phyloP scores from a whole-genome alignment of 2,113 vertebrate species.

The Ctenodactylus gundi region DNA sequence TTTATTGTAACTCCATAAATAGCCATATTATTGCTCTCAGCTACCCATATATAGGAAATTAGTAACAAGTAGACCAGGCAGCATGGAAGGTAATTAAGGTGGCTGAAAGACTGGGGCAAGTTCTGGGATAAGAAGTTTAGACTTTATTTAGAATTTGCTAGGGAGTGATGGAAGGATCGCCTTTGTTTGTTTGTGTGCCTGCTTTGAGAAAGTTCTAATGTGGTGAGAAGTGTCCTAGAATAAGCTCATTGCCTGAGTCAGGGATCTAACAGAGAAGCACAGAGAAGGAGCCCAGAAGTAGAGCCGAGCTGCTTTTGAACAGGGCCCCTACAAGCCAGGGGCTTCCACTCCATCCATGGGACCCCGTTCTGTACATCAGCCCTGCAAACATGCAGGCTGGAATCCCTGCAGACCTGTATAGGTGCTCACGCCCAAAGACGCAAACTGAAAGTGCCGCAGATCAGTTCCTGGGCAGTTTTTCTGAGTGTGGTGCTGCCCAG shows the following conservation, averaged over 20 bases:
- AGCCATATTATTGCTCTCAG: not conserved
- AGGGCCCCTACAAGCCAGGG: not conserved
- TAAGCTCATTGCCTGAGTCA: not conserved
- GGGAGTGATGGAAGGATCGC: not conserved
- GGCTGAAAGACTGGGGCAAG: not conserved
- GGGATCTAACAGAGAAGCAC: not conserved
- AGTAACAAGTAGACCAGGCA: not conserved
- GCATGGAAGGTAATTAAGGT: not conserved
- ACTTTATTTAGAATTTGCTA: not conserved
- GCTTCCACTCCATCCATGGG: not conserved
- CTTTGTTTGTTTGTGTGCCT: not conserved
- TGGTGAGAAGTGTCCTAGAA: not conserved
- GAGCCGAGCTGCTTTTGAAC: accelerated
- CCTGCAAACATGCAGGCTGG: not conserved
- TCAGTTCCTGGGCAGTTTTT: not conserved
- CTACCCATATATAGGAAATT: not conserved
- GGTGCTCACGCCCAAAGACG: not conserved
- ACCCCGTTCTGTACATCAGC: not conserved
- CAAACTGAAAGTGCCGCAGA: not conserved
- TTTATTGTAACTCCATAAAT: not conserved
- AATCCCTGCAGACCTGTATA: not conserved
- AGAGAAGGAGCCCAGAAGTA: not conserved
- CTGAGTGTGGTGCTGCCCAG: not conserved
- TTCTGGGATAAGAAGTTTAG: not conserved
- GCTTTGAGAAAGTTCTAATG: not conserved